Conservation (phyloP, 2,888 invertebrate species). For the Balanococcus diminutus region DNA sequence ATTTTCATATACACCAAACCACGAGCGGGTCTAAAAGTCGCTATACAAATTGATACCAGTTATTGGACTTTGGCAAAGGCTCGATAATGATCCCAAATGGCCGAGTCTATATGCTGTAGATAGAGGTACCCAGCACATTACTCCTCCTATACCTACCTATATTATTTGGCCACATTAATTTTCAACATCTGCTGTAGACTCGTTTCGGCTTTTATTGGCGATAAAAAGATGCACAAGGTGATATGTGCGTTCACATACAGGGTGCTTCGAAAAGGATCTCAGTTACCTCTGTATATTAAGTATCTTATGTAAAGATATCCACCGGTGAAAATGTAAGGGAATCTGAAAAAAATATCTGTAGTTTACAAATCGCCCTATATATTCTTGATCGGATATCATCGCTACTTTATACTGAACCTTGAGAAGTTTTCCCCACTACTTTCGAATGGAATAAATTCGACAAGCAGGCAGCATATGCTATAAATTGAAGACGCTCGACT, state of each 20-base stretch:
- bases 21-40: neutral
- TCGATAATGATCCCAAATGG: neutral
- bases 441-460: neutral
- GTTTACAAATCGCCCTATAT: neutral
- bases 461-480: neutral
- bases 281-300: too few relatives aligned
- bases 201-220: neutral
- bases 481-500: neutral
- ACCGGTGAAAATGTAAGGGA: too few relatives aligned
- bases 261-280: neutral
- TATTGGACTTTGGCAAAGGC: neutral
- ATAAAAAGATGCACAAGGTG: neutral
- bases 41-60: neutral
- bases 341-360: neutral
- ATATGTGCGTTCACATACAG: neutral
- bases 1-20: neutral
- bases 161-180: neutral
- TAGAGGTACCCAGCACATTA: too few relatives aligned
- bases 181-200: neutral
- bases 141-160: too few relatives aligned
- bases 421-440: neutral
- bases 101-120: neutral
- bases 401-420: neutral
- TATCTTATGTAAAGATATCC: too few relatives aligned
- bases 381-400: neutral